These are phyloP conservation scores for Eupeodes luniger DNA, from an alignment of 2,888 invertebrate genomes.

Conservation along the genomic window DNA sequence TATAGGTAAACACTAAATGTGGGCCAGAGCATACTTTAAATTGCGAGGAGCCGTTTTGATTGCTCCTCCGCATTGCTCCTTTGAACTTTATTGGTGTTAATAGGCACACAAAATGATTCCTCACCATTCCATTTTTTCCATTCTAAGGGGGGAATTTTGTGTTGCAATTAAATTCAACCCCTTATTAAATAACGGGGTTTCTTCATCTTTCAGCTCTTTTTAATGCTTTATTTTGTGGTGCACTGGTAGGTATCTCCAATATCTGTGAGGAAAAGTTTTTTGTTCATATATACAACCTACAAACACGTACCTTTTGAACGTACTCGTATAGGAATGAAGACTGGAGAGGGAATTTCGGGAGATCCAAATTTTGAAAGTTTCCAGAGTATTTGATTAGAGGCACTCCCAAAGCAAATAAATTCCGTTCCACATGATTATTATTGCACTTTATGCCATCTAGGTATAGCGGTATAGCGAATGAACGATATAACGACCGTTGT, in stretches of 20 bases:
- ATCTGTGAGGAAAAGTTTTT: slow-evolving; percentile 65
- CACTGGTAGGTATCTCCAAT: slow-evolving; percentile 58
- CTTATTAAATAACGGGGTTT: slow-evolving; percentile 11
- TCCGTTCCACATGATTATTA: slow-evolving; percentile 71
- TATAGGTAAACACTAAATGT: slow-evolving; percentile 57
- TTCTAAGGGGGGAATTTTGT: slow-evolving; percentile 21
- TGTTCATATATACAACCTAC: slow-evolving; percentile 54
- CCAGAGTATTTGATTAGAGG: slow-evolving; percentile 74
- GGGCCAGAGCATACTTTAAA: slow-evolving; percentile 57
- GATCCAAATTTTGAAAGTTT: slow-evolving; percentile 73
- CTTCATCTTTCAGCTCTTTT: slow-evolving; percentile 20
- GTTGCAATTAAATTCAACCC: slow-evolving; percentile 65
- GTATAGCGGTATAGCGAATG: slow-evolving; percentile 8
- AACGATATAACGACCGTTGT: slow-evolving; percentile 49
- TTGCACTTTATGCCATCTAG: slow-evolving; percentile 27
- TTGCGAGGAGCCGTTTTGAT: slow-evolving; percentile 68
- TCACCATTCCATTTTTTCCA: slow-evolving; percentile 19
- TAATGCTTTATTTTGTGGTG: slow-evolving; percentile 13
- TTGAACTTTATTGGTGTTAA: slow-evolving; percentile 76
- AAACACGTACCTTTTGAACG: slow-evolving; percentile 44
- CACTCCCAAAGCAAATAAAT: slow-evolving; percentile 73
- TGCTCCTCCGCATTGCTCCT: slow-evolving; percentile 73
- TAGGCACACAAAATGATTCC: slow-evolving; percentile 73
- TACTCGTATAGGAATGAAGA: not conserved
- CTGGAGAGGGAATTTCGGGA: slow-evolving; percentile 55